A percentile compares a stretch with the other conserved stretches of the same genome.
Evolutionary conservation across 2,888 invertebrate genomes (phyloP).

Genomic region (Temnothorax rugatulus): DNA sequence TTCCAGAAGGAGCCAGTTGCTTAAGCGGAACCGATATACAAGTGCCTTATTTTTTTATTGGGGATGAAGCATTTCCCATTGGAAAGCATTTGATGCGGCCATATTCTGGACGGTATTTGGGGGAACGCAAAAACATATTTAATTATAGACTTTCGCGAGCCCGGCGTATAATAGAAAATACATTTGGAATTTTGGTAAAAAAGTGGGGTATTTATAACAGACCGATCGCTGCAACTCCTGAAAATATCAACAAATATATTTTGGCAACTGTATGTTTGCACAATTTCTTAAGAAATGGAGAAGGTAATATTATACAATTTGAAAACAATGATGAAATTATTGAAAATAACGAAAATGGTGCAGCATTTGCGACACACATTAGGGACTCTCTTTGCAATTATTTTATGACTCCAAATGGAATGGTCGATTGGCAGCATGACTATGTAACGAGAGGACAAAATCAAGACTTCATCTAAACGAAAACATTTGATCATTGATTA

Average conservation of each 20-base stretch:
- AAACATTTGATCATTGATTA: constrained; percentile 4
- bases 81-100: constrained; percentile 27
- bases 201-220: constrained; percentile 24
- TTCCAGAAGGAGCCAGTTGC: constrained; percentile 11
- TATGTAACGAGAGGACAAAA: constrained; percentile 9
- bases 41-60: constrained; percentile 31
- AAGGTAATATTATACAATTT: constrained; percentile 23
- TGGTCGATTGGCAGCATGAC: background rate
- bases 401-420: constrained; percentile 19
- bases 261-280: constrained; percentile 13
- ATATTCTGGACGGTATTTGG: constrained; percentile 11
- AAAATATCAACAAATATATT: constrained; percentile 23
- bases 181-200: background rate
- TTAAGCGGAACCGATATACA: constrained; percentile 12
- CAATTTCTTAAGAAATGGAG: background rate
- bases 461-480: constrained; percentile 1
- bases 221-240: constrained; percentile 5
- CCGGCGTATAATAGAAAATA: constrained; percentile 26
- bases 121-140: constrained; percentile 6
- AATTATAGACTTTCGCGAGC: constrained; percentile 24
- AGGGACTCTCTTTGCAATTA: constrained; percentile 5
- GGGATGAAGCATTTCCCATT: background rate
- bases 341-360: background rate
- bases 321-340: background rate
- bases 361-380: background rate